Conservation (phyloP, 1,140 invertebrate species). For the Neotoxoptera formosana region DNA sequence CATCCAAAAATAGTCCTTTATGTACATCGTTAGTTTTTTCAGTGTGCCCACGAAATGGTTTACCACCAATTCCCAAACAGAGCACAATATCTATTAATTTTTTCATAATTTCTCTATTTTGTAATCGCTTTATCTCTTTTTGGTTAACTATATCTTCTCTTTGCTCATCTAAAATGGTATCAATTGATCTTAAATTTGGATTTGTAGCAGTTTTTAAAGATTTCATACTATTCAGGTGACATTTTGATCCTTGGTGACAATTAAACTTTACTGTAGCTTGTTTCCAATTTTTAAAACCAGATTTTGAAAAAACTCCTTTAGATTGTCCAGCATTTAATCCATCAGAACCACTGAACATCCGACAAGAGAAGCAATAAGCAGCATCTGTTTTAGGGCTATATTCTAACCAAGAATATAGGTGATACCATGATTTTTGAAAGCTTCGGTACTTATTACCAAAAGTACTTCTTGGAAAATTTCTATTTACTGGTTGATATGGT, state of each 20-base stretch:
- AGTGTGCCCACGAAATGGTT: background rate
- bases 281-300: background rate
- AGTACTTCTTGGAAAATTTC: background rate
- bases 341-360: background rate
- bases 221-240: background rate
- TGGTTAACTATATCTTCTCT: background rate
- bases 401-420: background rate
- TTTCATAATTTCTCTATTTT: background rate
- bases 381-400: background rate
- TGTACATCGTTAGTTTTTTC: background rate
- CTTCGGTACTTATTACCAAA: background rate
- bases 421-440: background rate
- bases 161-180: background rate
- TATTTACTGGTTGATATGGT: background rate
- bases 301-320: background rate
- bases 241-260: background rate
- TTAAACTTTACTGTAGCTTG: background rate
- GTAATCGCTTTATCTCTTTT: background rate
- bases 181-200: background rate
- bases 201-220: background rate
- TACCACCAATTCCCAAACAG: background rate
- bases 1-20: conserved; percentile 10
- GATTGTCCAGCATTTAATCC: background rate
- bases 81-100: conserved; percentile 24
- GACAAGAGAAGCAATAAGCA: background rate